A percentile compares a stretch with the other conserved stretches of the same genome.
phyloP scores from a whole-genome alignment of 2,113 vertebrate species.

The Thamnaconus septentrionalis region DNA sequence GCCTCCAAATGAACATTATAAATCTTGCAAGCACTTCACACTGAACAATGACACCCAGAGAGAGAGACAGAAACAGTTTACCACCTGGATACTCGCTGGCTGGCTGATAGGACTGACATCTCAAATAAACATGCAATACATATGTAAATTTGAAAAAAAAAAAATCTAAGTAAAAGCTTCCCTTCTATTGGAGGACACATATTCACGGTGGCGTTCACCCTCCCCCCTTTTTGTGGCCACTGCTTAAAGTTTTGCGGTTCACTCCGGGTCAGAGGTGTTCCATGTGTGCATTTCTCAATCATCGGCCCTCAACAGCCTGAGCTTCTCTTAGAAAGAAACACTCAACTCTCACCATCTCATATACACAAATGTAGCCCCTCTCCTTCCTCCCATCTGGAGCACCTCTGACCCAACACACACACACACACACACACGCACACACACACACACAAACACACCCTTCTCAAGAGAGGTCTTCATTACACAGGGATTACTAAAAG shows the following conservation, averaged over 20 bases:
- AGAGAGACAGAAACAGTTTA: conserved; percentile 19
- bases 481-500: conserved; percentile 75
- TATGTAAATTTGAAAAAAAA: too few species aligned
- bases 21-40: conserved; percentile 40
- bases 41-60: conserved; percentile 40
- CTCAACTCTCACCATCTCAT: conserved; percentile 18
- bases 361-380: conserved; percentile 6
- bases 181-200: too few species aligned
- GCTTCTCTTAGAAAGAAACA: conserved; percentile 51
- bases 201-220: too few species aligned
- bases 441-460: conserved; percentile 28
- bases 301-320: conserved; percentile 43
- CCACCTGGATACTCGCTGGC: conserved; percentile 25
- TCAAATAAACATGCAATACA: neutral
- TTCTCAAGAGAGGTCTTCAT: conserved; percentile 74
- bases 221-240: conserved; percentile 16
- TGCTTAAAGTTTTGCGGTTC: conserved; percentile 39
- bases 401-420: conserved; percentile 40
- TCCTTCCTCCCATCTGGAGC: conserved; percentile 62
- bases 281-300: conserved; percentile 64
- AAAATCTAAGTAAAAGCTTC: too few species aligned
- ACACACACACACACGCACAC: conserved; percentile 18
- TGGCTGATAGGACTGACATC: conserved; percentile 6
- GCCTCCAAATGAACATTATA: conserved; percentile 43
- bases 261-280: conserved; percentile 50